A percentile compares a stretch with the other conserved stretches of the same genome.
These are phyloP conservation scores for Corvus hawaiiensis DNA, from an alignment of 2,113 vertebrate species.

Conservation along the genomic window DNA sequence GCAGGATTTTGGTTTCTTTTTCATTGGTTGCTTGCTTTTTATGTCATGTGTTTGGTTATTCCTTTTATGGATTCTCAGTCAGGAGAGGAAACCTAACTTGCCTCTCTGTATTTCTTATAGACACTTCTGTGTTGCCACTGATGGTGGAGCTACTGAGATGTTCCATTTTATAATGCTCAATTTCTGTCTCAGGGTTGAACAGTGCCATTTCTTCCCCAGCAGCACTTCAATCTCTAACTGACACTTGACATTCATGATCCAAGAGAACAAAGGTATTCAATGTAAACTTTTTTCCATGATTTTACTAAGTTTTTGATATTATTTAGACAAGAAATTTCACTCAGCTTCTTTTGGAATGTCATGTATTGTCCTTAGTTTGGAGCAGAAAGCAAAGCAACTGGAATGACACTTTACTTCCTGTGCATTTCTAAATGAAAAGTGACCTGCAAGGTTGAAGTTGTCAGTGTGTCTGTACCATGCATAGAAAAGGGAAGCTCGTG, in stretches of 20 bases:
- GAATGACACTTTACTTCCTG: background rate
- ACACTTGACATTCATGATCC: background rate
- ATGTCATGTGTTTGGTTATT: background rate
- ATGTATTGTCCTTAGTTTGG: background rate
- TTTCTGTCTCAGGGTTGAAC: background rate
- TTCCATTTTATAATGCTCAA: background rate
- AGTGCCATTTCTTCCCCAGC: background rate
- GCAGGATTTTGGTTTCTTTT: background rate
- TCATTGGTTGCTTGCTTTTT: background rate
- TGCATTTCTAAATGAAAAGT: background rate
- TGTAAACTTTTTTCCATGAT: background rate
- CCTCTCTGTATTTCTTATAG: background rate
- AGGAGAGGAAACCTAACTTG: background rate
- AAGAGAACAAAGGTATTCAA: background rate
- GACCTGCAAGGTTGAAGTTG: background rate
- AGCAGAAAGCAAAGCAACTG: background rate
- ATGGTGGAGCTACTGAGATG: background rate
- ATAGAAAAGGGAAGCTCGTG: background rate
- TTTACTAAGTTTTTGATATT: background rate
- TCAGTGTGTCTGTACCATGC: background rate
- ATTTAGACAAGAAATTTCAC: background rate
- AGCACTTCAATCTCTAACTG: background rate
- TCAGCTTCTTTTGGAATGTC: background rate
- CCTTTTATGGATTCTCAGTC: background rate
- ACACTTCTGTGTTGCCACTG: background rate